Conservation (phyloP, 2,888 invertebrate genomes). For the Beris chalybata region DNA sequence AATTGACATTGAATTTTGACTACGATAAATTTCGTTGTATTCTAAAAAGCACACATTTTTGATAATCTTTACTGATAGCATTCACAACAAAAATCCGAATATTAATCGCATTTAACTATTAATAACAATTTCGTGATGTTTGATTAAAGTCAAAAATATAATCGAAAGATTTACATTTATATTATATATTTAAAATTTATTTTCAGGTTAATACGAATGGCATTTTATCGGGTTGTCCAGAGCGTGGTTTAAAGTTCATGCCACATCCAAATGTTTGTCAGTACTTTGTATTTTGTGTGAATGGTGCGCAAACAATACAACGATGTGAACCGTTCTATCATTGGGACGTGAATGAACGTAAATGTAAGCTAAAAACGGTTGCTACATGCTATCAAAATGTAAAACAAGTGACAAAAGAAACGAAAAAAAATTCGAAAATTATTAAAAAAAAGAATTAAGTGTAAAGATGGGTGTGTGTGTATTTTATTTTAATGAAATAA, state of each 20-base stretch:
- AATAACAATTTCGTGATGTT: too few species aligned
- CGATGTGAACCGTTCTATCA: conserved; percentile 39
- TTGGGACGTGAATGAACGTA: conserved; percentile 39
- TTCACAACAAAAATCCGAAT: too few species aligned
- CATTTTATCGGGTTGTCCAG: conserved; percentile 26
- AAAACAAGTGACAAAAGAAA: conserved; percentile 9
- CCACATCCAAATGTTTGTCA: conserved; percentile 38
- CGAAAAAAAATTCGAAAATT: not conserved
- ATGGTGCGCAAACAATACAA: conserved; percentile 36
- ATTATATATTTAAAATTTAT: conserved; percentile 20
- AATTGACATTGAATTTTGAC: too few species aligned
- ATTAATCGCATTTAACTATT: too few species aligned
- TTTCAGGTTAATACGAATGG: not conserved
- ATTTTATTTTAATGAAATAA: not conserved
- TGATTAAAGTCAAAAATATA: too few species aligned
- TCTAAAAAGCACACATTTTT: too few species aligned
- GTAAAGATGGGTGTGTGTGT: not conserved
- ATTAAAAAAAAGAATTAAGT: not conserved
- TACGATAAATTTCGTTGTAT: too few species aligned
- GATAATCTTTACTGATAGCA: too few species aligned
- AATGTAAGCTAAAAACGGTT: conserved; percentile 31
- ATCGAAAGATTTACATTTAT: not conserved
- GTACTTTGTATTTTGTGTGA: conserved; percentile 37
- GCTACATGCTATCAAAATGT: conserved; percentile 35
- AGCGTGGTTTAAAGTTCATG: conserved; percentile 36